A percentile compares a stretch with the other conserved stretches of the same genome.
Conservation (phyloP, 2,888 invertebrate genomes). For the Minunthozetes semirufus region DNA sequence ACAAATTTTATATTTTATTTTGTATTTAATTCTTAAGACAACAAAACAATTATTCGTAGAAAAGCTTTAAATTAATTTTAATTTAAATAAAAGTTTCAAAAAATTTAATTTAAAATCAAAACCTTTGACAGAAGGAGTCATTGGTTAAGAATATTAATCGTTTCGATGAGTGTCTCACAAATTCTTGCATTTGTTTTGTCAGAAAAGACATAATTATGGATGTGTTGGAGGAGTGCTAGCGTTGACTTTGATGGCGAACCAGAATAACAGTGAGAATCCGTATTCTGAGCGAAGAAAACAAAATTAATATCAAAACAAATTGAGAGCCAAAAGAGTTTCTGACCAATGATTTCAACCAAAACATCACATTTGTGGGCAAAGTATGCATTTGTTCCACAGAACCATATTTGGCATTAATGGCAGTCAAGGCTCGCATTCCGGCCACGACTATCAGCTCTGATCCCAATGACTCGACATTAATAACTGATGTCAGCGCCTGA, state of each 20-base stretch:
- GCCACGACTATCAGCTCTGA: conserved; percentile 67
- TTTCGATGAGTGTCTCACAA: conserved; percentile 24
- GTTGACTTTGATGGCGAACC: conserved; percentile 12
- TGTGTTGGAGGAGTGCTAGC: conserved; percentile 29
- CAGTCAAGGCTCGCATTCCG: conserved; percentile 65
- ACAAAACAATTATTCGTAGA: neutral
- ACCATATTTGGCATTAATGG: conserved; percentile 52
- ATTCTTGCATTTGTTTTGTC: conserved; percentile 31
- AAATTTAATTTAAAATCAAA: neutral
- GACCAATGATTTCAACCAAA: conserved; percentile 62
- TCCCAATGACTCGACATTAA: conserved; percentile 63
- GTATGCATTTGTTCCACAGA: conserved; percentile 64
- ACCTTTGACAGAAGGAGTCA: neutral
- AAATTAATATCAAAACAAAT: neutral
- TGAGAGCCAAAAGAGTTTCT: too few species aligned
- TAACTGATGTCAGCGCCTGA: conserved; percentile 59
- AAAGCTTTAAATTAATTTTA: neutral
- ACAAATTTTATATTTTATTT: neutral
- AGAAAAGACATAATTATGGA: conserved; percentile 24
- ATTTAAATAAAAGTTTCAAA: neutral
- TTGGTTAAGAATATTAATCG: conserved; percentile 1
- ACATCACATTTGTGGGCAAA: conserved; percentile 66
- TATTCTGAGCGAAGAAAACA: neutral
- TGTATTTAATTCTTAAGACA: neutral
- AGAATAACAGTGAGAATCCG: conserved; percentile 28